Evolutionary conservation across 2,797 vertebrate species (phyloP), one percentile per base, ranked within the genome.

Genomic region (Poeciliopsis gracilis): DNA sequence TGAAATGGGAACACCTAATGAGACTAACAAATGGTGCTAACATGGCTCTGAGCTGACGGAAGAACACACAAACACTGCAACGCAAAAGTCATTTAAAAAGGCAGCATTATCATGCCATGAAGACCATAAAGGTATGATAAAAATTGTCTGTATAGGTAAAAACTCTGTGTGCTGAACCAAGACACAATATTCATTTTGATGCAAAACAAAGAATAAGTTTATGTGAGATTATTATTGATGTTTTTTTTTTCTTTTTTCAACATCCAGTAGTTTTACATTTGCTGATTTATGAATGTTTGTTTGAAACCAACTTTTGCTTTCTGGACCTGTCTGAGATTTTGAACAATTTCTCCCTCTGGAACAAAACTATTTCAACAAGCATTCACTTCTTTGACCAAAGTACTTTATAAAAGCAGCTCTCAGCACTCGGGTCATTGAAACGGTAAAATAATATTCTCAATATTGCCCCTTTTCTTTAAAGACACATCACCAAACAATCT

Each of bases 21-120:
- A 93, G 90, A 91, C 81, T 82, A 83, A 78, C 84, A 93, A 92
- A 94, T 93, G 90, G 91, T 91, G 91, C 91, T 94, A 90, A 92
- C 86, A 87, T 78, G 84, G 87, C 84, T 82, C 75, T 49, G 81
- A 41, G 18, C 77, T 80, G 66, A 87, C 78, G 66, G 38, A 43
- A 43, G 6, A 13, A 69, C 12, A 43, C 77, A 66, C 79, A 76
- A 73, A 45, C 69, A 71, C 71, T 76, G 67, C 23, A 45, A 25
- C 43, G 78, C 33, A 3, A 43, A 7, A 45, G 77, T 80, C 25
- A 81, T 84, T 86, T 77, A 73, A 67, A 81, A 33, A 72, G 82
- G 76, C 81, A 72, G 66, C 25, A 43, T 78, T 75, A 85, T 1
- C 0, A 69, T 33, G n/a, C 6, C 5, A 3, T 73, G 20, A 72